Percentiles rank a stretch among this genome's conserved stretches.
Evolutionary conservation across 2,888 invertebrate genomes (phyloP).

Genomic region (Drosophila anceps): DNA sequence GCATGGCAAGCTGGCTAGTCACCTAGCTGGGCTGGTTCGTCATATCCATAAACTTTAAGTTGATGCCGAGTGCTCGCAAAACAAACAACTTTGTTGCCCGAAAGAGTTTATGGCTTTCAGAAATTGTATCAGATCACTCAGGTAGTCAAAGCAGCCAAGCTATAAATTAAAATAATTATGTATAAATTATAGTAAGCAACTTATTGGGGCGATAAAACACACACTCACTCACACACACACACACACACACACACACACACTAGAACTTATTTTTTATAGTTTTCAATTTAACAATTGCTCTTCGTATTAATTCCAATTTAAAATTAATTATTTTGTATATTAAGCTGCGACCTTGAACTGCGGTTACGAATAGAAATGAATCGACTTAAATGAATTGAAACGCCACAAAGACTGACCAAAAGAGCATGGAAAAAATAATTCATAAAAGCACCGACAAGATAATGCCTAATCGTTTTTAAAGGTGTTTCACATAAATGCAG

Average conservation of each 20-base stretch:
- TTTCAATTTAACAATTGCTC: slow-evolving; percentile 50
- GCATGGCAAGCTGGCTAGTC: slow-evolving; percentile 26
- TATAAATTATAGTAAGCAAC: slow-evolving; percentile 55
- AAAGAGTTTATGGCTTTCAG: background rate
- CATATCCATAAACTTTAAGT: slow-evolving; percentile 39
- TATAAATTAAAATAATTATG: slow-evolving; percentile 73
- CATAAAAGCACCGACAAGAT: background rate
- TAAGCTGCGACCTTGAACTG: slow-evolving; percentile 60
- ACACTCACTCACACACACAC: too few relatives aligned
- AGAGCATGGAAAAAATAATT: slow-evolving; percentile 7
- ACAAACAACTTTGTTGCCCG: slow-evolving; percentile 1
- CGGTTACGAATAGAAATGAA: slow-evolving; percentile 48
- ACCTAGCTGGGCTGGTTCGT: slow-evolving; percentile 23
- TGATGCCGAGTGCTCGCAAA: slow-evolving; percentile 58
- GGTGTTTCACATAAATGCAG: slow-evolving; percentile 20
- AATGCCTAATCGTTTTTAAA: slow-evolving; percentile 26
- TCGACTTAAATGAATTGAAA: slow-evolving; percentile 12
- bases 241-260: too few relatives aligned
- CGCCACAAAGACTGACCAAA: slow-evolving; percentile 13
- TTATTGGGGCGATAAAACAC: background rate
- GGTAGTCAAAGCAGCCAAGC: slow-evolving; percentile 20
- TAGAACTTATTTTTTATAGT: slow-evolving; percentile 34
- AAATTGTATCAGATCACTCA: background rate
- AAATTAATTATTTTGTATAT: slow-evolving; percentile 12
- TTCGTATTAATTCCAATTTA: slow-evolving; percentile 31